These are phyloP conservation scores for Remorina albescens DNA, from an alignment of 2,797 vertebrate species.

Conservation along the genomic window DNA sequence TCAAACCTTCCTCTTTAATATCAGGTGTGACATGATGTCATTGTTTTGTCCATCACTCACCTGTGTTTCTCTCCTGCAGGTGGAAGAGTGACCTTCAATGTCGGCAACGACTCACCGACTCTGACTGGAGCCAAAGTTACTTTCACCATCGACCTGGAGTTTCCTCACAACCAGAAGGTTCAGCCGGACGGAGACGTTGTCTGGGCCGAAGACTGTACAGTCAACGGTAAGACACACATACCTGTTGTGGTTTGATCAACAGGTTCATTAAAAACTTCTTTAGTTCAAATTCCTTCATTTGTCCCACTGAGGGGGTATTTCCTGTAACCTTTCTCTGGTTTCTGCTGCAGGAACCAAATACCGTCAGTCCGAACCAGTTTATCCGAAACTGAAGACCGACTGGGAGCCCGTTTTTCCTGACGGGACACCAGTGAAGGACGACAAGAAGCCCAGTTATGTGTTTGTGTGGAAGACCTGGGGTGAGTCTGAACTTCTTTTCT, in stretches of 20 bases:
- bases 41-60: too few relatives aligned
- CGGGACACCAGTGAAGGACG: slow-evolving; percentile 79
- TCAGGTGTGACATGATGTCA: too few relatives aligned
- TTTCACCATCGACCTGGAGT: slow-evolving; percentile 89
- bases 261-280: too few relatives aligned
- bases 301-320: too few relatives aligned
- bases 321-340: not conserved
- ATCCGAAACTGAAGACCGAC: slow-evolving; percentile 71
- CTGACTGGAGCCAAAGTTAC: slow-evolving; percentile 89
- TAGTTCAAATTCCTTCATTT: too few relatives aligned
- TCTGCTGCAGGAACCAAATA: slow-evolving; percentile 83
- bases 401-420: slow-evolving; percentile 87
- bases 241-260: too few relatives aligned
- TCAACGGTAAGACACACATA: slow-evolving; percentile 84
- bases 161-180: slow-evolving; percentile 87
- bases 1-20: not conserved
- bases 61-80: slow-evolving; percentile 75
- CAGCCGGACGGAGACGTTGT: slow-evolving; percentile 86
- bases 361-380: slow-evolving; percentile 83
- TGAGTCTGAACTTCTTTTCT: slow-evolving; percentile 68
- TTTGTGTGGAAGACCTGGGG: slow-evolving; percentile 95
- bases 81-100: slow-evolving; percentile 87
- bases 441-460: slow-evolving; percentile 88
- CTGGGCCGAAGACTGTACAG: slow-evolving; percentile 85
- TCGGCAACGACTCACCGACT: slow-evolving; percentile 92